Evolutionary conservation across 2,113 vertebrate genomes (phyloP).

Genomic region (Mobula birostris): DNA sequence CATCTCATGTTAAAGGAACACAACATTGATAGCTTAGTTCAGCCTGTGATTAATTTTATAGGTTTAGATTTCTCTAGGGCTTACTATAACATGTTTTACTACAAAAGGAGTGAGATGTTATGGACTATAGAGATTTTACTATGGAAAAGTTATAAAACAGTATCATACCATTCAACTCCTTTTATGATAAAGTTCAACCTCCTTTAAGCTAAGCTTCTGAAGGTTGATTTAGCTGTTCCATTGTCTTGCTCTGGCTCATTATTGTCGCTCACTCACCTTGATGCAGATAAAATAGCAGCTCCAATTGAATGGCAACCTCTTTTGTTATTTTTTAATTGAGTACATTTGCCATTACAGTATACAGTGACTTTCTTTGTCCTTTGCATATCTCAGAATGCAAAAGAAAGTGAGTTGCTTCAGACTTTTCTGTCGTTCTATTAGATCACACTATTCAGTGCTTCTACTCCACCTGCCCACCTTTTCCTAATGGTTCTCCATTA

Average conservation of each 20-base stretch:
- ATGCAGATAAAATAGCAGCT: background rate
- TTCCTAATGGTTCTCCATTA: background rate
- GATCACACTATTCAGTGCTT: background rate
- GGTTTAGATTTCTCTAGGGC: background rate
- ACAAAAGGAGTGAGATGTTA: background rate
- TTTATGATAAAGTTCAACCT: background rate
- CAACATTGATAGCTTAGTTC: background rate
- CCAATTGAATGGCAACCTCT: background rate
- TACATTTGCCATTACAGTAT: background rate
- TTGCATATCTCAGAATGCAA: background rate
- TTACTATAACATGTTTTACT: background rate
- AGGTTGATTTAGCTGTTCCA: background rate
- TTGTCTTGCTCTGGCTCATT: background rate
- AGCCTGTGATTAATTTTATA: background rate
- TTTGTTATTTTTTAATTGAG: conserved; percentile 15
- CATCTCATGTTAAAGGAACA: too few relatives aligned
- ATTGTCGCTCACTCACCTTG: background rate
- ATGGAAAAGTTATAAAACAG: background rate
- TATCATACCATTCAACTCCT: background rate
- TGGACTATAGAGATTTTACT: background rate
- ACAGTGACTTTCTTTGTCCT: background rate
- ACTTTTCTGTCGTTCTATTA: background rate
- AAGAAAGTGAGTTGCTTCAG: background rate
- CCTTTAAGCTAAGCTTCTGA: background rate
- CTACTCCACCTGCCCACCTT: background rate